Conservation (phyloP, 2,797 vertebrate species). For the Vipera latastei region DNA sequence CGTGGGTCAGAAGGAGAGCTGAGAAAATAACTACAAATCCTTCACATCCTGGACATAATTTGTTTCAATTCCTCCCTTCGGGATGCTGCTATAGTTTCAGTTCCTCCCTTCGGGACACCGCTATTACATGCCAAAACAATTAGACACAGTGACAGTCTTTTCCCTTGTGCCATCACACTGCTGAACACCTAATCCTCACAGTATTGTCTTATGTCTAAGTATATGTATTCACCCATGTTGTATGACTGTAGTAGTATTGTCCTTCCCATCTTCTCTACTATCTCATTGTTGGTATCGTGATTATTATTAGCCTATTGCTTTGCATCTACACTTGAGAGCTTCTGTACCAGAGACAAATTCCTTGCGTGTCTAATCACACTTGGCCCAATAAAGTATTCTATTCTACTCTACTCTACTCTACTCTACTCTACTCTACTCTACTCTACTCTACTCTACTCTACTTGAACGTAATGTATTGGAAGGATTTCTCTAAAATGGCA, state of each 20-base stretch:
- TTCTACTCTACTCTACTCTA: too few relatives aligned
- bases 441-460: neutral
- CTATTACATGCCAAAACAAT: neutral
- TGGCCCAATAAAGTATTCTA: neutral
- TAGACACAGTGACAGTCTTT: neutral
- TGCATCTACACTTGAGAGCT: neutral
- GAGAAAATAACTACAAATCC: neutral
- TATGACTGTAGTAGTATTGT: neutral
- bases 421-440: too few relatives aligned
- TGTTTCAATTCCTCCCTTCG: neutral
- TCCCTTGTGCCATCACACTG: neutral
- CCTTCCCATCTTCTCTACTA: neutral
- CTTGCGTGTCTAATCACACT: neutral
- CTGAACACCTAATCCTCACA: neutral
- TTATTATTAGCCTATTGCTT: neutral
- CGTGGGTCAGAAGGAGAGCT: neutral
- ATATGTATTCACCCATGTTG: too few relatives aligned
- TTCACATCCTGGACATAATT: neutral
- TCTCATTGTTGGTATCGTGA: neutral
- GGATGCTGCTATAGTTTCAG: neutral
- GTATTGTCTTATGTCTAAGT: neutral
- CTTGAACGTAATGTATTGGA: neutral
- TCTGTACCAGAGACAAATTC: neutral
- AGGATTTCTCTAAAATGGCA: neutral
- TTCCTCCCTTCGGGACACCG: neutral